phyloP scores from a whole-genome alignment of 2,888 invertebrate species.

The Drosophila maculinotata region DNA sequence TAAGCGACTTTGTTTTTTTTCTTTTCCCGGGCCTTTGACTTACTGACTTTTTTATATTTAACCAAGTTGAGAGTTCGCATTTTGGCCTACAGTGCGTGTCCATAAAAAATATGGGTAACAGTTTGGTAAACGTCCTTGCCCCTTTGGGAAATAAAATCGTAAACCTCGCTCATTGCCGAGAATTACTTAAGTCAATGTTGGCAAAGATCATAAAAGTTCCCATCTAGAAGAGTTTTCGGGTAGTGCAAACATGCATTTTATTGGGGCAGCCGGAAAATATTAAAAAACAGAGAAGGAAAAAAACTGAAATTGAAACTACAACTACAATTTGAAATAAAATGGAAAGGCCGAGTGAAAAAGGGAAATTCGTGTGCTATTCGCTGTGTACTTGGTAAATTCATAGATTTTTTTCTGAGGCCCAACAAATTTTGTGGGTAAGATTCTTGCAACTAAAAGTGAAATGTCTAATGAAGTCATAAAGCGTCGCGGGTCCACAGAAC shows the following conservation, averaged over 20 bases:
- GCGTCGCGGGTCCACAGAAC: slow-evolving; percentile 32
- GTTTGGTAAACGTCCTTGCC: slow-evolving; percentile 64
- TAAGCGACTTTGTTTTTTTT: not conserved
- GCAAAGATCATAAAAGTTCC: slow-evolving; percentile 69
- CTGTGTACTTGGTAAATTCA: slow-evolving; percentile 34
- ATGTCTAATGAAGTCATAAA: slow-evolving; percentile 77
- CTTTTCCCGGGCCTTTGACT: slow-evolving; percentile 41
- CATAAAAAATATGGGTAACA: slow-evolving; percentile 64
- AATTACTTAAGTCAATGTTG: slow-evolving; percentile 77
- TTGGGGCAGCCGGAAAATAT: slow-evolving; percentile 72
- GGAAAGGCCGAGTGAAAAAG: slow-evolving; percentile 38
- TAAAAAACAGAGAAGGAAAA: slow-evolving; percentile 51
- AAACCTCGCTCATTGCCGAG: slow-evolving; percentile 65
- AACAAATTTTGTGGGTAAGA: slow-evolving; percentile 17
- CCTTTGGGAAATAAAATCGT: slow-evolving; percentile 47
- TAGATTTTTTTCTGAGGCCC: slow-evolving; percentile 20
- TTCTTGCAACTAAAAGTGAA: slow-evolving; percentile 63
- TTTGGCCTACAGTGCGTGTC: slow-evolving; percentile 13
- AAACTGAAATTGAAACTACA: slow-evolving; percentile 30
- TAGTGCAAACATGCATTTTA: no score
- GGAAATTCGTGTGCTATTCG: slow-evolving; percentile 62
- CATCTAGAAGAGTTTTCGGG: slow-evolving; percentile 49
- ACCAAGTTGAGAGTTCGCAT: slow-evolving; percentile 64
- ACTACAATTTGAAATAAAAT: slow-evolving; percentile 17
- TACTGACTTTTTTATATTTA: slow-evolving; percentile 63